Base-by-base conservation (phyloP, 2,888 invertebrate genomes). In the Eristalinus sepulchralis region DNA sequence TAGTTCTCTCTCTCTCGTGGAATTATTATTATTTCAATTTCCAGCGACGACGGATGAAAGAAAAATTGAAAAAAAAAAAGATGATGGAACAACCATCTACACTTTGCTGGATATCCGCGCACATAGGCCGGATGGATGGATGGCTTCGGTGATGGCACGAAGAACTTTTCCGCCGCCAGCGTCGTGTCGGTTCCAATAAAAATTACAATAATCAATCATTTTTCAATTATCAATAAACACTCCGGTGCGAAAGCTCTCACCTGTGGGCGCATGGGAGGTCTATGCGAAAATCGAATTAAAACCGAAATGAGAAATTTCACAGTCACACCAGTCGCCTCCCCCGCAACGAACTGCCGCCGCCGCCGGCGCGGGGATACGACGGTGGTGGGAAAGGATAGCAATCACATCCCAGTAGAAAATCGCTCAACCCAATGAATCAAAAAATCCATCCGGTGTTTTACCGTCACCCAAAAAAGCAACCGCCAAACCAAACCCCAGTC, bases 151-250 rank as follows among this genome's bases (percentile, higher is more conserved):
- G 39, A n/a, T 47, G 17, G 17, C 47, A 47, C 17, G 47, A 47
- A 17, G 47, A 17, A 47, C 47, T 47, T n/a, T 17, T 17, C 6
- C 39, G n/a, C 39, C 27, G 20, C 24, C 22, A 9, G 27, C 59
- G 13, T 24, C 22, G 39, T 1, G 17, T 47, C 57, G 13, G 57
- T 27, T 2, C 22, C 57, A 66, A n/a, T 64, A 36, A 70, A 63
- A 78, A 57, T 53, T 78, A 63, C 36, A 60, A 67, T 53, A 67
- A 67, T 78, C 62, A 70, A 70, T 78, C 27, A 78, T 70, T 57
- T 57, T 70, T 78, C 70, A 78, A 78, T 68, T 78, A 70, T 63
- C 63, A 70, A 78, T 78, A 78, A 70, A 63, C 78, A 78, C 22
- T 78, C 63, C 17, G 62, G 55, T 70, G 77, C 55, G 70, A 63